Evolutionary conservation across 2,113 vertebrate genomes (phyloP), one percentile per base, ranked within the genome.

Genomic region (Urocolius indicus): DNA sequence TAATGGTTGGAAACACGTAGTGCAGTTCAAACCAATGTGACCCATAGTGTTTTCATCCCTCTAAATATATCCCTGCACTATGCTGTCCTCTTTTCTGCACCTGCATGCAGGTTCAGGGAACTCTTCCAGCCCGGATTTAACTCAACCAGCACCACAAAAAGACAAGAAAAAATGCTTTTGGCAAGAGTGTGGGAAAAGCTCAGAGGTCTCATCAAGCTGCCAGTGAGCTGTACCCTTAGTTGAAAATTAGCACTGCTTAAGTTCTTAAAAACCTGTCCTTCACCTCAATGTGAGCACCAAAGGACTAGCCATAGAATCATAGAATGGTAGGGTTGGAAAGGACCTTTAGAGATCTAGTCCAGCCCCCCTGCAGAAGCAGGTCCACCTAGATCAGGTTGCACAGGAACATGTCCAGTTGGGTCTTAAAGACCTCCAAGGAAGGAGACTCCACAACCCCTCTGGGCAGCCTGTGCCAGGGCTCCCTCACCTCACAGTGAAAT

Each of bases 41-140:
- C 79, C 51, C 1, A 0, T 27, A 6, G 67, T 69, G 46, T 90
- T 85, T 75, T 93, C 78, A 88, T 30, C 30, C 24, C 22, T 72
- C 62, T 88, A 36, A 88, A 86, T 86, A 71, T 74, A 8, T 80
- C 41, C 51, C 46, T 88, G 75, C 24, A 46, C 13, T 80, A 13
- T 46, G n/a, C 55, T 77, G 15, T 79, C 67, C 57, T 84, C 30
- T 57, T 65, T 79, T 76, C 52, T 71, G 61, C 71, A 90, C 82
- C 85, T 76, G 34, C 54, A 16, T 69, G 54, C 55, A 74, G 55
- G 76, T 67, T 88, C 51, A 90, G 94, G 90, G 83, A 90, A 71
- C 38, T 66, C 12, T 80, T 94, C 72, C 86, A 94, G 79, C 36
- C 59, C 76, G 16, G 86, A 94, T 89, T 86, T 90, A 90, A 80